These are phyloP conservation scores for Zalophus californianus DNA, from an alignment of 2,797 vertebrate species.

Conservation along the genomic window DNA sequence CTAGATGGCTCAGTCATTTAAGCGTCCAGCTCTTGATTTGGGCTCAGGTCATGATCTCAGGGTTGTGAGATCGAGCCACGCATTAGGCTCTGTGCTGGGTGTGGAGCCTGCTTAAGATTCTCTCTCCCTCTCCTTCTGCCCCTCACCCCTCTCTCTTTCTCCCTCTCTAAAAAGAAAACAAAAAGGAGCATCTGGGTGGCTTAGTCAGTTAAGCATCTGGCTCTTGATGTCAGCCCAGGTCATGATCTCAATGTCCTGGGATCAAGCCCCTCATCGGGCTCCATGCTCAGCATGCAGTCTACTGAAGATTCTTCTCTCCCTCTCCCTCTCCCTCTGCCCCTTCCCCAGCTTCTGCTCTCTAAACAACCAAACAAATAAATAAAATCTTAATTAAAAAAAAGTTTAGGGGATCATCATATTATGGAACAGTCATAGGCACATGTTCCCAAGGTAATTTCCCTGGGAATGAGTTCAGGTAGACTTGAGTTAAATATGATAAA, in stretches of 20 bases:
- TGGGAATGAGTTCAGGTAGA: neutral
- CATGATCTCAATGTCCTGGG: neutral
- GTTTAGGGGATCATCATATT: neutral
- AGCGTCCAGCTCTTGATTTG: neutral
- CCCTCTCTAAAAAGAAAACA: neutral
- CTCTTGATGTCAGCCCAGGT: neutral
- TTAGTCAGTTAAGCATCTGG: neutral
- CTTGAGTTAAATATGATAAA: neutral
- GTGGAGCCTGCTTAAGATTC: neutral
- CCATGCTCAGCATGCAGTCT: neutral
- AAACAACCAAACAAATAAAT: neutral
- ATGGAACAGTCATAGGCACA: neutral
- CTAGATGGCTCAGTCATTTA: neutral
- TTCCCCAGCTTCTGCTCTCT: neutral
- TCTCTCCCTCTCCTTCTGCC: neutral
- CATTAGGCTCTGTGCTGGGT: neutral
- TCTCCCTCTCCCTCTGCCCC: too few relatives aligned
- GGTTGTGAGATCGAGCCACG: rapidly evolving
- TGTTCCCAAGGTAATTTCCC: conserved; percentile 22
- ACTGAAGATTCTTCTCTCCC: neutral
- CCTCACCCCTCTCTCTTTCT: neutral
- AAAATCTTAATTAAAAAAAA: neutral
- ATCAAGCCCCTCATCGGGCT: neutral
- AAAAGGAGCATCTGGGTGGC: neutral
- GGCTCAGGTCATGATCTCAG: neutral